Percentiles rank a stretch among this genome's conserved stretches.
Conservation (phyloP, 2,888 invertebrate genomes). For the Eilema sororculum region DNA sequence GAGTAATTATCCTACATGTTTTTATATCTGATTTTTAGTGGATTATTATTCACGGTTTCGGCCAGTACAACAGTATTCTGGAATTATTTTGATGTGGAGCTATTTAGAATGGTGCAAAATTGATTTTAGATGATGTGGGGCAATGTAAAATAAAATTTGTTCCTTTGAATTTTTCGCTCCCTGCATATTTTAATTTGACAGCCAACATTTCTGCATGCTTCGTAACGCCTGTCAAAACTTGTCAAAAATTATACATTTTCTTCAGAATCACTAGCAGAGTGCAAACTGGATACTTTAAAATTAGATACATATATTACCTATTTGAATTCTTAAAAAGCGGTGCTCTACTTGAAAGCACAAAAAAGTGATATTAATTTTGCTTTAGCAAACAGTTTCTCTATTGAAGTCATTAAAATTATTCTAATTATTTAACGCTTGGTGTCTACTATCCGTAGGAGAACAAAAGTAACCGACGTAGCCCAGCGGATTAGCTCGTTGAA, state of each 20-base stretch:
- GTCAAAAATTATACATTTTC: not conserved
- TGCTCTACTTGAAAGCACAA: too few species aligned
- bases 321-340: not conserved
- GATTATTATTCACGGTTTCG: slow-evolving; percentile 84
- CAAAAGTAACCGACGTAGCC: too few species aligned
- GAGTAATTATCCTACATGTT: slow-evolving; percentile 86
- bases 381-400: not conserved
- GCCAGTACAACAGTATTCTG: slow-evolving; percentile 58
- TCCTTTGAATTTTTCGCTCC: not conserved
- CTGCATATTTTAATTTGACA: not conserved
- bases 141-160: too few species aligned
- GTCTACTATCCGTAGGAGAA: too few species aligned
- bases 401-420: not conserved
- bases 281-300: too few species aligned
- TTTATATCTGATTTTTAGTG: slow-evolving; percentile 84
- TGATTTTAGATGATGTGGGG: slow-evolving; percentile 25
- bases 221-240: not conserved
- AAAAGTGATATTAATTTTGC: not conserved
- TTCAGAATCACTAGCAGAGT: not conserved
- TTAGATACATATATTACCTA: too few species aligned
- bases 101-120: slow-evolving; percentile 34
- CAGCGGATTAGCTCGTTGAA: too few species aligned
- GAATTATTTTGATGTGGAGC: slow-evolving; percentile 53
- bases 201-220: not conserved
- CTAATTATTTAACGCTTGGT: too few species aligned